Percentiles rank a stretch among this genome's conserved stretches.
Evolutionary conservation across 2,797 vertebrate species (phyloP).

Genomic region (Hyperoplus lanceolatus): DNA sequence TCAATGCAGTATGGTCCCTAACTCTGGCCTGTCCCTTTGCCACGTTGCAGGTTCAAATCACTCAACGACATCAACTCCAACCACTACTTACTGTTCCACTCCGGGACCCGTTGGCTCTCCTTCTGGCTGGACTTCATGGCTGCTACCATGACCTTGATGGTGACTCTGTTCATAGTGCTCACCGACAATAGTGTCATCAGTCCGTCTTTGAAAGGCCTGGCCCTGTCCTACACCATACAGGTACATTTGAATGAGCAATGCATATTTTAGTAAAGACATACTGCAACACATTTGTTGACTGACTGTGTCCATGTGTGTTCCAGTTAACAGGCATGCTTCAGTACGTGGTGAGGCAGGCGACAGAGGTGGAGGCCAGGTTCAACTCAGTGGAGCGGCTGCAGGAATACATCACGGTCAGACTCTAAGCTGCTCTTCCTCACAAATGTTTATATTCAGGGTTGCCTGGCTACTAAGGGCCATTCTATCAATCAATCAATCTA

Average conservation of each 20-base stretch:
- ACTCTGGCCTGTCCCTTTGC: slow-evolving; percentile 1
- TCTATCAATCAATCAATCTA: background rate
- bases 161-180: slow-evolving; percentile 84
- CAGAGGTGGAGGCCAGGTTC: slow-evolving; percentile 87
- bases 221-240: slow-evolving; percentile 88
- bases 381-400: slow-evolving; percentile 84
- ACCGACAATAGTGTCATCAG: slow-evolving; percentile 71
- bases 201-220: slow-evolving; percentile 86
- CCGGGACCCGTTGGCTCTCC: slow-evolving; percentile 86
- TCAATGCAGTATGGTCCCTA: background rate
- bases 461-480: background rate
- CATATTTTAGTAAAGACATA: background rate
- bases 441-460: background rate
- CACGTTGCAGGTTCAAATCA: slow-evolving; percentile 82
- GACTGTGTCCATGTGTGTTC: slow-evolving; percentile 5
- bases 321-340: slow-evolving; percentile 87
- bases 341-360: slow-evolving; percentile 78
- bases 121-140: slow-evolving; percentile 85
- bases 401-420: slow-evolving; percentile 83
- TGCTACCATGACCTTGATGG: slow-evolving; percentile 72
- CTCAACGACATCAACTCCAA: slow-evolving; percentile 86
- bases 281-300: slow-evolving; percentile 6
- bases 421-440: background rate
- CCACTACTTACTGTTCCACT: slow-evolving; percentile 84
- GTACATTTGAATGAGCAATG: slow-evolving; percentile 55